These are phyloP conservation scores for Crioceris asparagi DNA, from an alignment of 2,888 invertebrate genomes.

Conservation along the genomic window DNA sequence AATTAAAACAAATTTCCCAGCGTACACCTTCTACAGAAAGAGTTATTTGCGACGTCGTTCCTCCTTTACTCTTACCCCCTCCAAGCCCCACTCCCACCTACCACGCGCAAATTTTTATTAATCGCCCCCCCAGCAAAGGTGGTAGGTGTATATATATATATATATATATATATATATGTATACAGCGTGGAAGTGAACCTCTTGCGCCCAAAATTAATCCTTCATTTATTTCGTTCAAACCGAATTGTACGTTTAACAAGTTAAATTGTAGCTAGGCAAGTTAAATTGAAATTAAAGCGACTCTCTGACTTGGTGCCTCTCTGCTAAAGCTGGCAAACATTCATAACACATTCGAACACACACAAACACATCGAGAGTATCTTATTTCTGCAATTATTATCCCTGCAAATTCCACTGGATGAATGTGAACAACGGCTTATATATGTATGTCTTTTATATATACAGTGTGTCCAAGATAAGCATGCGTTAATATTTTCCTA, in stretches of 20 bases:
- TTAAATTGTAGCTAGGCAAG: slow-evolving; percentile 22
- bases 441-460: too few relatives aligned
- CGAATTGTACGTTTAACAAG: slow-evolving; percentile 20
- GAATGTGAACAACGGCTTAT: slow-evolving; percentile 22
- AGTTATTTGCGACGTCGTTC: too few relatives aligned
- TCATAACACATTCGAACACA: slow-evolving; percentile 26
- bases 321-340: too few relatives aligned
- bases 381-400: slow-evolving; percentile 25
- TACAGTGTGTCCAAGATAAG: too few relatives aligned
- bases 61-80: background rate
- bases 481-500: too few relatives aligned
- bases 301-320: too few relatives aligned
- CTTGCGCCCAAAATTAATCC: slow-evolving; percentile 8
- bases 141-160: too few relatives aligned
- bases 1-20: too few relatives aligned
- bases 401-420: slow-evolving; percentile 18
- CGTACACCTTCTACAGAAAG: too few relatives aligned
- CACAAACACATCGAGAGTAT: too few relatives aligned
- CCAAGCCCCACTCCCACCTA: background rate
- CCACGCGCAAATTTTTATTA: background rate
- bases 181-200: background rate
- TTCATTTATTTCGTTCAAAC: slow-evolving; percentile 11
- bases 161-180: too few relatives aligned
- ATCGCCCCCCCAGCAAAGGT: too few relatives aligned
- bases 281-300: slow-evolving; percentile 23